Conservation (phyloP, 2,888 invertebrate species). For the Drosophila leonis region DNA sequence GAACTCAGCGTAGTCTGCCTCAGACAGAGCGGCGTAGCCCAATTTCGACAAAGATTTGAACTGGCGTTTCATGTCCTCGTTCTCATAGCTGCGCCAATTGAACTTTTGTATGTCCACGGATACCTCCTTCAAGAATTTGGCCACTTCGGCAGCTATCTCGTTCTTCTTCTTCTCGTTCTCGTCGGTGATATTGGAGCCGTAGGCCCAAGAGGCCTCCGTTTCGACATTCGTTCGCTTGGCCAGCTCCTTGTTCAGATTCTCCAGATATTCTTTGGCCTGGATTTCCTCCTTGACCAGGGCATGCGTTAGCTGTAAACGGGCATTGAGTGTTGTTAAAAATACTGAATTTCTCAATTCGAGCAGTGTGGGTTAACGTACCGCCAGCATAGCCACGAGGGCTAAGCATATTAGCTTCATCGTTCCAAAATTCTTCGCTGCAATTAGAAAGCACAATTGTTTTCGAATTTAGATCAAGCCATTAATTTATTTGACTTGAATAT, state of each 20-base stretch:
- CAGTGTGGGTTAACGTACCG: constrained; percentile 48
- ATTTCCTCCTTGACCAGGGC: constrained; percentile 85
- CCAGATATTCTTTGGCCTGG: constrained; percentile 88
- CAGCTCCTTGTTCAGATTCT: constrained; percentile 88
- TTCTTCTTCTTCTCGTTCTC: constrained; percentile 88
- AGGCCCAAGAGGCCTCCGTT: constrained; percentile 90
- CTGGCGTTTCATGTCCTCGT: constrained; percentile 90
- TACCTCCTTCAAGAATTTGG: constrained; percentile 84
- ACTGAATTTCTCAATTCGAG: not conserved
- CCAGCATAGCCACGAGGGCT: constrained; percentile 63
- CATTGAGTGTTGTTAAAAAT: not conserved
- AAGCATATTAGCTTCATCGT: constrained; percentile 63
- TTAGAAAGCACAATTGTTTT: constrained; percentile 24
- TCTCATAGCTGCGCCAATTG: constrained; percentile 90
- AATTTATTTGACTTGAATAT: constrained; percentile 26
- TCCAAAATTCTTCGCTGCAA: constrained; percentile 42
- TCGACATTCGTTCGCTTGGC: constrained; percentile 88
- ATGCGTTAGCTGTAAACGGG: constrained; percentile 56
- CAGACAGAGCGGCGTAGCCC: constrained; percentile 90
- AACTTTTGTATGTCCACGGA: constrained; percentile 86
- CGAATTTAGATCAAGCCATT: constrained; percentile 39
- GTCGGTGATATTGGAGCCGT: constrained; percentile 91
- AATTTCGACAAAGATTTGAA: constrained; percentile 91
- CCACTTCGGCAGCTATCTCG: constrained; percentile 81
- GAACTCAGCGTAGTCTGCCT: constrained; percentile 88